A percentile compares a stretch with the other conserved stretches of the same genome.
Evolutionary conservation across 2,113 vertebrate species (phyloP).

Genomic region (Chiloscyllium plagiosum): DNA sequence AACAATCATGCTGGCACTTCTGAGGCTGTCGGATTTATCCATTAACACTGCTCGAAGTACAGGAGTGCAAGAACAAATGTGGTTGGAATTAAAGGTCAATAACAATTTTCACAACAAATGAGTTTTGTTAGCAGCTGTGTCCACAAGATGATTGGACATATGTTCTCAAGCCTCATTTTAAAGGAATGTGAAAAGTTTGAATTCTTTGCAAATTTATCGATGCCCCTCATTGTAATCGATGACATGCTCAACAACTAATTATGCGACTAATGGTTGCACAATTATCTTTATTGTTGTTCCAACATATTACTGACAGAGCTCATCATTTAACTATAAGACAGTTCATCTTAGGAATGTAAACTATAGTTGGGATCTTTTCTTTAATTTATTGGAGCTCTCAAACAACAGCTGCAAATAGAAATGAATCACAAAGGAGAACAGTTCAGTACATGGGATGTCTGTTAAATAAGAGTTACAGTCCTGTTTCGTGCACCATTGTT

Average conservation of each 20-base stretch:
- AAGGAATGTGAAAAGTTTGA: not conserved
- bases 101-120: slow-evolving; percentile 12
- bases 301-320: not conserved
- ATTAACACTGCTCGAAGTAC: not conserved
- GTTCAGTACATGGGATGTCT: not conserved
- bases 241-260: not conserved
- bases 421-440: not conserved
- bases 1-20: not conserved
- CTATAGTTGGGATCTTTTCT: not conserved
- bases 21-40: not conserved
- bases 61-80: slow-evolving; percentile 5
- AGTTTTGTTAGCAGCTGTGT: not conserved
- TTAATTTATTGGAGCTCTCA: not conserved
- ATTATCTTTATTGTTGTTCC: not conserved
- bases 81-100: not conserved
- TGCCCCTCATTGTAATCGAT: not conserved
- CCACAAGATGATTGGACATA: not conserved
- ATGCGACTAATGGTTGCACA: not conserved
- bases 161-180: not conserved
- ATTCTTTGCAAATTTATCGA: not conserved
- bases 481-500: not conserved
- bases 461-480: slow-evolving; percentile 19
- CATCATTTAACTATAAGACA: not conserved
- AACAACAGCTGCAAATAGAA: slow-evolving; percentile 34
- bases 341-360: not conserved